phyloP scores from a whole-genome alignment of 2,888 invertebrate genomes.

The Sinhomidia bicolor region DNA sequence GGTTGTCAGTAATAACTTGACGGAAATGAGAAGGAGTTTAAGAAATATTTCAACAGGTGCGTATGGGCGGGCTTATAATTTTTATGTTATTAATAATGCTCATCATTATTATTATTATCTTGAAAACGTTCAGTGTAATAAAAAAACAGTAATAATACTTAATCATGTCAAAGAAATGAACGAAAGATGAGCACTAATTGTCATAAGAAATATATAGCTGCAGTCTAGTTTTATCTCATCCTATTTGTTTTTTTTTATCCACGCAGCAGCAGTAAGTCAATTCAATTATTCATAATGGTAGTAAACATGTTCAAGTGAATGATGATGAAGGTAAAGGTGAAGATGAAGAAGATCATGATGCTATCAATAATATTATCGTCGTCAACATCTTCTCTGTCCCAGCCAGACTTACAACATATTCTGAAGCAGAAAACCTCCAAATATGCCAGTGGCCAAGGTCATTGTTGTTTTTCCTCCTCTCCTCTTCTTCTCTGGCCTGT shows the following conservation, averaged over 20 bases:
- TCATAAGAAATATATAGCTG: neutral
- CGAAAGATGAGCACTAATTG: neutral
- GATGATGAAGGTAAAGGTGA: slow-evolving; percentile 38
- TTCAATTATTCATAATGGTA: neutral
- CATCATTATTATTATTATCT: neutral
- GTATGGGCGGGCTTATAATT: slow-evolving; percentile 47
- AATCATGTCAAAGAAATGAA: slow-evolving; percentile 38
- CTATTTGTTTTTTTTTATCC: slow-evolving; percentile 12
- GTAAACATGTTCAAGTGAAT: neutral
- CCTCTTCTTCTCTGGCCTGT: neutral
- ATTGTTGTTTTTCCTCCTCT: slow-evolving; percentile 61
- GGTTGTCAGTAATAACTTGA: slow-evolving; percentile 36
- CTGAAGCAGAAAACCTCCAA: slow-evolving; percentile 67
- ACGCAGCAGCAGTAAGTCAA: neutral
- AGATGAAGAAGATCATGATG: slow-evolving; percentile 56
- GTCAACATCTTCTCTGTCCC: neutral
- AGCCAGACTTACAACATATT: slow-evolving; percentile 16
- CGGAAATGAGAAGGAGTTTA: slow-evolving; percentile 49
- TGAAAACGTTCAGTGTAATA: slow-evolving; percentile 20
- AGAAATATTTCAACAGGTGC: neutral
- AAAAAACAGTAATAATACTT: slow-evolving; percentile 43
- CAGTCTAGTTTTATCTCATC: too few species aligned
- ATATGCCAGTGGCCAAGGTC: slow-evolving; percentile 71
- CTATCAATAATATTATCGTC: neutral
- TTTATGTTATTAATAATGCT: slow-evolving; percentile 42